Evolutionary conservation across 2,888 invertebrate species (phyloP).

Genomic region (Ramazzottius varieornatus): DNA sequence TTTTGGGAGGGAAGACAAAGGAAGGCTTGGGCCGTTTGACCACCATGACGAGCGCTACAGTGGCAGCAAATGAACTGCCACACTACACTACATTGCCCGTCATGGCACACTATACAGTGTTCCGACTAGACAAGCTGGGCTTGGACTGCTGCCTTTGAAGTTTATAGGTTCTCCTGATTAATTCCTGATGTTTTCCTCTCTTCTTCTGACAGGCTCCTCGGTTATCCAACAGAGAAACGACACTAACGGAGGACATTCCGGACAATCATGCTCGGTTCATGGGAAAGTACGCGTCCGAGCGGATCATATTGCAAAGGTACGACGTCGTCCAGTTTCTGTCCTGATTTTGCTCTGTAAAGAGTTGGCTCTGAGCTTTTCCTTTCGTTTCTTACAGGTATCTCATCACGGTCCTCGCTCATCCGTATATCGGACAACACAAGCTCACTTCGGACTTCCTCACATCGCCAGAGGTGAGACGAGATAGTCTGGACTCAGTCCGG

Average conservation of each 20-base stretch:
- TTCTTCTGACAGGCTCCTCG: neutral
- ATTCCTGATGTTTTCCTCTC: neutral
- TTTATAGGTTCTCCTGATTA: too few species aligned
- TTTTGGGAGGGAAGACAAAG: too few species aligned
- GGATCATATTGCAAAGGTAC: neutral
- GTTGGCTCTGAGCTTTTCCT: neutral
- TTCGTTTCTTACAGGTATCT: neutral
- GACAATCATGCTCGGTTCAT: constrained; percentile 2
- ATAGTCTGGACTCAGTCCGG: too few species aligned
- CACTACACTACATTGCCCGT: too few species aligned
- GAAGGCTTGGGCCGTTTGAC: too few species aligned
- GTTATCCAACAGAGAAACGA: neutral
- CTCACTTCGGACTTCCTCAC: neutral
- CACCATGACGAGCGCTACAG: too few species aligned
- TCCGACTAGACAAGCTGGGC: too few species aligned
- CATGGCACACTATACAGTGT: too few species aligned
- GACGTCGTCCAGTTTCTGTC: neutral
- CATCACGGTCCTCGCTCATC: neutral
- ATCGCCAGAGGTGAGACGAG: neutral
- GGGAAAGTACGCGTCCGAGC: neutral
- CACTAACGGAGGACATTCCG: neutral
- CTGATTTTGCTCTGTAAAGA: neutral
- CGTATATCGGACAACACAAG: neutral
- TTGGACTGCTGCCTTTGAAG: too few species aligned
- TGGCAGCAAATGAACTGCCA: too few species aligned